Evolutionary conservation across 2,797 vertebrate genomes (phyloP), one percentile per base, ranked within the genome.

Genomic region (Anguilla pacifica): DNA sequence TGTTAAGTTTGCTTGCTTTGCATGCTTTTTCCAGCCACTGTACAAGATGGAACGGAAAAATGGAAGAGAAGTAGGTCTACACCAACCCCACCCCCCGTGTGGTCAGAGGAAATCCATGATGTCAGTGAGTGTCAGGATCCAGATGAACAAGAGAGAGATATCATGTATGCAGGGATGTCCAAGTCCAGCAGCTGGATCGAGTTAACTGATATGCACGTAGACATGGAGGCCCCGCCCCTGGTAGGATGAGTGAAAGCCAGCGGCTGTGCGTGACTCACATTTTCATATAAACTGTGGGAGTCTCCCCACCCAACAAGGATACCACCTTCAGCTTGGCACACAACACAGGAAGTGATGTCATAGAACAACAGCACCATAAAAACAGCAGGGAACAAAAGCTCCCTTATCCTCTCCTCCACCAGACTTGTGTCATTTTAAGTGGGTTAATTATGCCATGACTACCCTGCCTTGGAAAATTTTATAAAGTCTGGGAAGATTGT

Each of bases 321-420:
- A 51, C 79, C 79, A 82, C 43, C 79, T 82, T n/a, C 43, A 51
- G 46, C 46, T 82, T 82, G 79, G 79, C 79, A 49, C 22, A 5
- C 46, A 82, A 25, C 46, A 82, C 79, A 49, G 79, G 79, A 51
- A 82, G 43, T 82, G 79, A 82, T 82, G 79, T 82, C 79, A 82
- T 51, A 82, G 46, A 25, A 51, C 43, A 49, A 46, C 79, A 82
- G 79, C 79, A 25, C 79, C 49, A 46, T 82, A 82, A 82, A 51
- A 82, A 49, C 79, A 82, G 74, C 79, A 25, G 9, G 43, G 79
- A 51, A 82, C 79, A 49, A 51, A 82, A 82, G 79, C 17, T 51
- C 25, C 79, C 2, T 51, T 49, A 82, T 51, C 46, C 79, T 82
- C 19, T 25, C 46, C 46, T 49, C 43, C 77, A 9, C 22, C 46